These are phyloP conservation scores for Donacobius atricapilla DNA, from an alignment of 2,113 vertebrate genomes.

Conservation along the genomic window DNA sequence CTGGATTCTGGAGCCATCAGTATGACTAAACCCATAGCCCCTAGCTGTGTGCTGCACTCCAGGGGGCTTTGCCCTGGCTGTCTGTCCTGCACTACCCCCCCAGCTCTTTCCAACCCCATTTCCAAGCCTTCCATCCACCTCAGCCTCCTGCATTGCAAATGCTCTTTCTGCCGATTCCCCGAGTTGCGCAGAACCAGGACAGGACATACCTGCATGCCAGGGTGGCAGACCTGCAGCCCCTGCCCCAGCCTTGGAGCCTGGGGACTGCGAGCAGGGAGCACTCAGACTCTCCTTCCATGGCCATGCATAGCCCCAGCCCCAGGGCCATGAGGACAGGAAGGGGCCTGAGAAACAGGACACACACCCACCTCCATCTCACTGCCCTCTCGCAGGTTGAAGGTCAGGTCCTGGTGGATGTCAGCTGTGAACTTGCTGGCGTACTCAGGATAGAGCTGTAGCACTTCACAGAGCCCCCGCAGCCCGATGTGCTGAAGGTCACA, in stretches of 20 bases:
- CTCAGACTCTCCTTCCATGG: not conserved
- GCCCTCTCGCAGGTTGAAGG: slow-evolving; percentile 93
- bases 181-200: accelerated
- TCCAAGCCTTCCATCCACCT: not conserved
- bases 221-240: not conserved
- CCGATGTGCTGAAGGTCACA: slow-evolving; percentile 92
- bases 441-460: slow-evolving; percentile 90
- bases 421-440: slow-evolving; percentile 85
- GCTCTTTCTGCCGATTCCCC: not conserved
- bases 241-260: accelerated
- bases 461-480: slow-evolving; percentile 85
- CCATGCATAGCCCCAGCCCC: accelerated
- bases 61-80: not conserved
- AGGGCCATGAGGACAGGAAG: accelerated
- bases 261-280: accelerated
- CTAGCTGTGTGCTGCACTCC: accelerated
- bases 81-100: not conserved
- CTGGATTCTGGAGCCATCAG: not conserved
- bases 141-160: not conserved
- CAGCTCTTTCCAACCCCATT: not conserved
- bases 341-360: not conserved
- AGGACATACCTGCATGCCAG: accelerated
- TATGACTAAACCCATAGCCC: not conserved
- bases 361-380: slow-evolving; percentile 83
- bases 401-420: slow-evolving; percentile 90